A percentile compares a stretch with the other conserved stretches of the same genome.
phyloP scores from a whole-genome alignment of 2,113 vertebrate genomes.

The Crotalus horridus region DNA sequence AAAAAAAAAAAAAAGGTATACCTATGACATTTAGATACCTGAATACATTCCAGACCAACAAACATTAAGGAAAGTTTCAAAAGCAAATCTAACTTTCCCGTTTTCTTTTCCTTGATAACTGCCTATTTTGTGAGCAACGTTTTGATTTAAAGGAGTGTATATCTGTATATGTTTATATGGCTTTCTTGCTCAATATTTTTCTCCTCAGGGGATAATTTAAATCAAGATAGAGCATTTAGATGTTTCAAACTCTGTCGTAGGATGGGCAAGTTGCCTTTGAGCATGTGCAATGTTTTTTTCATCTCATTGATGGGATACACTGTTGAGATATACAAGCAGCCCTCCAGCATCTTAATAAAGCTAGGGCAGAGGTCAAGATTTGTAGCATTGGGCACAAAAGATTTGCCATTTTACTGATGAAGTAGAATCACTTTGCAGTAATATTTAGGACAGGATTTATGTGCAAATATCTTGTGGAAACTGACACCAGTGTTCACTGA shows the following conservation, averaged over 20 bases:
- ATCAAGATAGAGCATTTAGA: not conserved
- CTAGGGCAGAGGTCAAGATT: not conserved
- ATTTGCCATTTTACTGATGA: not conserved
- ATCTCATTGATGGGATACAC: not conserved
- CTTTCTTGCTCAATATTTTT: not conserved
- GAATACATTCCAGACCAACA: conserved; percentile 7
- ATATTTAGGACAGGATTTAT: not conserved
- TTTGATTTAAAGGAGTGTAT: conserved; percentile 21
- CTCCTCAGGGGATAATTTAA: not conserved
- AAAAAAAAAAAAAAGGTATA: conserved; percentile 37
- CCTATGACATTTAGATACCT: conserved; percentile 39
- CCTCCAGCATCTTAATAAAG: not conserved
- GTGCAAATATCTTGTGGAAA: not conserved
- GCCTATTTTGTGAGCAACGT: conserved; percentile 36
- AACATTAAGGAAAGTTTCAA: conserved; percentile 27
- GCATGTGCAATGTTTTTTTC: not conserved
- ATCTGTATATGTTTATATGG: not conserved
- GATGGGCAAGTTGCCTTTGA: not conserved
- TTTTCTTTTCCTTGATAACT: conserved; percentile 12
- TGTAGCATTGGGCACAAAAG: not conserved
- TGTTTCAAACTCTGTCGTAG: not conserved
- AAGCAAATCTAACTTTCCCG: not conserved
- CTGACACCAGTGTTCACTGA: not conserved
- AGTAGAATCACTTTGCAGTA: not conserved
- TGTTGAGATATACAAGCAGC: not conserved